Conservation (phyloP, 2,888 invertebrate genomes). For the Caenorhabditis auriculariae region DNA sequence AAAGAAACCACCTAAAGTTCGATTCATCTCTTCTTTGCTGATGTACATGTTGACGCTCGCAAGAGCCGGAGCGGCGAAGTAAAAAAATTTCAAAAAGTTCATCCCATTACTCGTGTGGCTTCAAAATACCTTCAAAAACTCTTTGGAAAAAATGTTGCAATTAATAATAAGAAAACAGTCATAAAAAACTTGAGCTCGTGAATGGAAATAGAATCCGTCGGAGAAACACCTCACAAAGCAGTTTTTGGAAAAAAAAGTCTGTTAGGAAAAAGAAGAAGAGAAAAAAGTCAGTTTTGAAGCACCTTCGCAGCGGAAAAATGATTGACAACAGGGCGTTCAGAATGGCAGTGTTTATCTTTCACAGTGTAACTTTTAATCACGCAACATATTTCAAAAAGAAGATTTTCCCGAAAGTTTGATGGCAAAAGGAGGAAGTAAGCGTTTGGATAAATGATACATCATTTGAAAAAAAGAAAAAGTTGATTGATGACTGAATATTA, state of each 20-base stretch:
- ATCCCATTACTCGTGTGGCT: constrained; percentile 6
- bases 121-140: not conserved
- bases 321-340: too few species aligned
- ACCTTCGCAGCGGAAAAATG: too few species aligned
- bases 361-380: too few species aligned
- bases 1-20: constrained; percentile 52
- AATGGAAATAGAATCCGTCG: not conserved
- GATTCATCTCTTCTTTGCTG: constrained; percentile 57
- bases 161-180: not conserved
- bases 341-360: too few species aligned
- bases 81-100: constrained; percentile 7
- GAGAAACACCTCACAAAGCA: not conserved
- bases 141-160: not conserved
- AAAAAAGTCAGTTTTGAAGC: constrained; percentile 1
- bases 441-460: too few species aligned
- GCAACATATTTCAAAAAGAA: too few species aligned
- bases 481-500: too few species aligned
- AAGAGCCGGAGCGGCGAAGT: not conserved
- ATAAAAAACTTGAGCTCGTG: not conserved
- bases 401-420: too few species aligned
- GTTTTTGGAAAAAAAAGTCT: constrained; percentile 2
- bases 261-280: not conserved
- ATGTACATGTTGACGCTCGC: constrained; percentile 56
- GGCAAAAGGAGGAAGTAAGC: too few species aligned
- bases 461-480: too few species aligned